Base-by-base conservation (phyloP, 2,888 invertebrate genomes). In the Sinohyriopsis cumingii region DNA sequence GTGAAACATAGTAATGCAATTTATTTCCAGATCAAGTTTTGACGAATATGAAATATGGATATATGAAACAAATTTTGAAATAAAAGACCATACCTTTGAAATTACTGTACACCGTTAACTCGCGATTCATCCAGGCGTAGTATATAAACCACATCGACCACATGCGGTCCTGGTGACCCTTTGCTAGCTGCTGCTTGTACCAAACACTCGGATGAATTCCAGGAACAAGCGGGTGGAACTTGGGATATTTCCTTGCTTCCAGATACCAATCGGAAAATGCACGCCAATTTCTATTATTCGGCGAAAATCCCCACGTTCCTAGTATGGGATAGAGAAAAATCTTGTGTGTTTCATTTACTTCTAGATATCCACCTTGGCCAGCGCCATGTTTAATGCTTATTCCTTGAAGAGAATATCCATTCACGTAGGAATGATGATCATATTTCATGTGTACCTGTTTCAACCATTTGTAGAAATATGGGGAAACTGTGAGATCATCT, bases 141-240 rank as follows among this genome's bases (percentile, higher is more conserved):
- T 84, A 82, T 9, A 86, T 82, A 68, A 84, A 80, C 87, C 87
- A 87, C 77, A 87, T 86, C 1, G 84, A 81, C 86, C 86, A 86
- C 82, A 87, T 85, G 4, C 76, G 72, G 22, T 82, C 77, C 1
- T 79, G 65, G 9, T 72, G 74, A 5, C 80, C 79, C 5, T 53
- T 19, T 18, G 61, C 66, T 9, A 77, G 54, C 54, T 79, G 81
- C 0, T 57, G 59, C 33, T 77, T 65, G 69, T 84, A 87, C 87
- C 87, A 86, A 5, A 55, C 64, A 2, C 80, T 77, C 5, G 82
- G 81, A 4, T 82, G 28, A 45, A 84, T 77, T 6, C 80, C 81
- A 0, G 83, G 80, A 20, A 87, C 84, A 33, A 73, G 65, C 0
- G 86, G 87, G 22, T 77, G 59, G 64, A 84, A 85, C 9, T 65